These are phyloP conservation scores for Nesospiza acunhae DNA, from an alignment of 2,113 vertebrate genomes.

Conservation along the genomic window DNA sequence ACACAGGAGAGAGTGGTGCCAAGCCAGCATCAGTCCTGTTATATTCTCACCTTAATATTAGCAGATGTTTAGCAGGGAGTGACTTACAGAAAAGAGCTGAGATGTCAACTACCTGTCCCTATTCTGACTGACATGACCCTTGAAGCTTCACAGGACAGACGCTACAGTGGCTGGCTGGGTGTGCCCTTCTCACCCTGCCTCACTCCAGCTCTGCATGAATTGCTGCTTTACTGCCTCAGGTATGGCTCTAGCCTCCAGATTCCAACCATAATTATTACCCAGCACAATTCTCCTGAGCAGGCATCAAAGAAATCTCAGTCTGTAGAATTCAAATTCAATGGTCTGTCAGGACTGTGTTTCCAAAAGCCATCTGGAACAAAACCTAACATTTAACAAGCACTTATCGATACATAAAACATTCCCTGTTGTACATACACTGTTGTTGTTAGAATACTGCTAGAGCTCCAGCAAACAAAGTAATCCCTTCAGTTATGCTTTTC, in stretches of 20 bases:
- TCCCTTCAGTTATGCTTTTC: conserved; percentile 27
- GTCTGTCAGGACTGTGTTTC: neutral
- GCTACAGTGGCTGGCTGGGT: neutral
- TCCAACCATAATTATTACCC: neutral
- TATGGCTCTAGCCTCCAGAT: neutral
- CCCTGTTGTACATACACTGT: neutral
- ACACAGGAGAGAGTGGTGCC: accelerated
- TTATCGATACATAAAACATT: neutral
- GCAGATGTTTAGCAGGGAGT: neutral
- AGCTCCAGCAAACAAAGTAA: conserved; percentile 18
- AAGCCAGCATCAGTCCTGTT: neutral
- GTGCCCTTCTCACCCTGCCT: neutral
- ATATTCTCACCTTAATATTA: neutral
- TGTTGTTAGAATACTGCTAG: neutral
- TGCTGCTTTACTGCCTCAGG: neutral
- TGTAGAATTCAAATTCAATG: neutral
- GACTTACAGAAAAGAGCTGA: neutral
- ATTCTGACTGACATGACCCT: neutral
- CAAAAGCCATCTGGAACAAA: neutral
- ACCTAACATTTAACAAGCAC: neutral
- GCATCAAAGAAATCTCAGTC: neutral
- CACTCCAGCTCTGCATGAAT: neutral
- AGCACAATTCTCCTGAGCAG: neutral
- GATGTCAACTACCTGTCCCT: no score
- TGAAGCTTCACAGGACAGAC: neutral